Conservation (phyloP, 2,888 invertebrate species). For the Tyria jacobaeae region DNA sequence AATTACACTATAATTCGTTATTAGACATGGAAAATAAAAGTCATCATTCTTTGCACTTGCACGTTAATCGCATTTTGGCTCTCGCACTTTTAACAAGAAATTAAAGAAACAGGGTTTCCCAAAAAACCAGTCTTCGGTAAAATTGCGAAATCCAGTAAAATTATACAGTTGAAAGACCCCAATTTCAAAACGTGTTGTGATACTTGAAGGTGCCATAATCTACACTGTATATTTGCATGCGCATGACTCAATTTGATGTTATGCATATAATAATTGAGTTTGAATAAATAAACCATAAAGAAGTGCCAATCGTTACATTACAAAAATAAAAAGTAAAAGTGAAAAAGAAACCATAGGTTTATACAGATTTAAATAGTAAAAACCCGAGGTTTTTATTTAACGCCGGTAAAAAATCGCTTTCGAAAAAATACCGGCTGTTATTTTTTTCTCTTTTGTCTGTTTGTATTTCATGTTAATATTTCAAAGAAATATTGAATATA, state of each 20-base stretch:
- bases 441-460: neutral
- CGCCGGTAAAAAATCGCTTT: neutral
- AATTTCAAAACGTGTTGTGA: constrained; percentile 22
- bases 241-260: too few species aligned
- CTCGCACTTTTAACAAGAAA: neutral
- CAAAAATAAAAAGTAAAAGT: neutral
- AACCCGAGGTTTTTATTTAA: neutral
- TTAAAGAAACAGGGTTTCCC: neutral
- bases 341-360: neutral
- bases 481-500: too few species aligned
- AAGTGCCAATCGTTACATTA: neutral
- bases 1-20: too few species aligned
- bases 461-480: too few species aligned
- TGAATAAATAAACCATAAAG: neutral
- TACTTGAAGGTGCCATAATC: neutral
- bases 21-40: too few species aligned
- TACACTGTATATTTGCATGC: neutral
- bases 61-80: neutral
- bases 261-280: neutral
- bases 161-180: constrained; percentile 30
- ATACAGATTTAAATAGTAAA: neutral
- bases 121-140: constrained; percentile 2
- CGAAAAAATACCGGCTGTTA: neutral
- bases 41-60: neutral
- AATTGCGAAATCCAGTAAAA: neutral